Evolutionary conservation across 1,140 invertebrate species (phyloP).

Genomic region (Oppia nitens): DNA sequence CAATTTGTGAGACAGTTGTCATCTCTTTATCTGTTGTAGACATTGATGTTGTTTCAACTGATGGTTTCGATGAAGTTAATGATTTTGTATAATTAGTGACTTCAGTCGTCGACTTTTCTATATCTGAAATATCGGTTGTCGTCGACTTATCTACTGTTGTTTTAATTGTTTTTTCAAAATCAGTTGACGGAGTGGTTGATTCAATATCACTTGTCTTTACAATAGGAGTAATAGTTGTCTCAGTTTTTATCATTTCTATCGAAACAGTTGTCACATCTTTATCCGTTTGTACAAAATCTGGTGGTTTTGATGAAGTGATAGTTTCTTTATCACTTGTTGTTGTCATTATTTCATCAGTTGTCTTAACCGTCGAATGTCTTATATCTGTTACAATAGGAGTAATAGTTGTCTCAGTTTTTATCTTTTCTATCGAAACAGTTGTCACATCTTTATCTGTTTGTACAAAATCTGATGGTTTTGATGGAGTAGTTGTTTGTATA

Average conservation of each 20-base stretch:
- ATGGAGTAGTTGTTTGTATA: not conserved
- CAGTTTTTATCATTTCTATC: too few relatives aligned
- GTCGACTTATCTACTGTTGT: slow-evolving; percentile 17
- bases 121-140: slow-evolving; percentile 18
- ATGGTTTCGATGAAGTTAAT: not conserved
- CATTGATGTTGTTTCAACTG: not conserved
- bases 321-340: too few relatives aligned
- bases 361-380: too few relatives aligned
- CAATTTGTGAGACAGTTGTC: not conserved
- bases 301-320: too few relatives aligned
- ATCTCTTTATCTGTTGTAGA: too few relatives aligned
- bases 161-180: not conserved
- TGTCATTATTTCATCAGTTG: too few relatives aligned
- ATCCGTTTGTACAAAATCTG: not conserved
- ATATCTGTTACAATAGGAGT: too few relatives aligned
- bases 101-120: not conserved
- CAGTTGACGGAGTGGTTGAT: not conserved
- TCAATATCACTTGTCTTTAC: too few relatives aligned
- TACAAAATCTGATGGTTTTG: too few relatives aligned
- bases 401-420: not conserved
- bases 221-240: too few relatives aligned
- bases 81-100: not conserved
- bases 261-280: not conserved
- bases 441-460: too few relatives aligned
- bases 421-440: not conserved